A percentile compares a stretch with the other conserved stretches of the same genome.
Conservation (phyloP, 2,888 invertebrate species). For the Mimumesa dahlbomi region DNA sequence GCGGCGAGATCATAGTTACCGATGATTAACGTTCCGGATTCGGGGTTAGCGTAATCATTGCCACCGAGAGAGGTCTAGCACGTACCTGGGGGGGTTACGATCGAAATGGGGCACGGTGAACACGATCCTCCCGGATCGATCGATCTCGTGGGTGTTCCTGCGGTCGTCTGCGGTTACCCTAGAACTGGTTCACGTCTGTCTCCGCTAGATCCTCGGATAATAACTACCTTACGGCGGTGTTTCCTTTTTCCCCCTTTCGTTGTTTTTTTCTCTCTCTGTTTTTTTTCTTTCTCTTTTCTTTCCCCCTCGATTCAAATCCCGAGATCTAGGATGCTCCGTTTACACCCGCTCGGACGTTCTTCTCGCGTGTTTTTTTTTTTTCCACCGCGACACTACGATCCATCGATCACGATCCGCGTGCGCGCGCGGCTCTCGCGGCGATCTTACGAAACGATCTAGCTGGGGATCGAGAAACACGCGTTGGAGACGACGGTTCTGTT, state of each 20-base stretch:
- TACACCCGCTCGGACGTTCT: neutral
- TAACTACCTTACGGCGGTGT: too few species aligned
- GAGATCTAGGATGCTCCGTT: neutral
- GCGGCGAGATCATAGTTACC: too few species aligned
- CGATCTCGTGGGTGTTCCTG: conserved; percentile 24
- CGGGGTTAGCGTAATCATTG: neutral
- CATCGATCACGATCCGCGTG: conserved; percentile 43
- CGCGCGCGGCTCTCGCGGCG: conserved; percentile 13
- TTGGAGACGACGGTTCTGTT: conserved; percentile 60
- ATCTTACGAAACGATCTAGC: conserved; percentile 11
- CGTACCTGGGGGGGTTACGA: conserved; percentile 39
- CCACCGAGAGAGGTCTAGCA: neutral
- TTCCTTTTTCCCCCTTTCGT: too few species aligned
- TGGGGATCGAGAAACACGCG: conserved; percentile 33
- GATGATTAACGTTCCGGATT: too few species aligned
- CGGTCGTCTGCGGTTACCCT: conserved; percentile 37
- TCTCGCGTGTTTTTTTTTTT: neutral
- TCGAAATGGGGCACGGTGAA: conserved; percentile 35
- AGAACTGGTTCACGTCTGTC: conserved; percentile 31
- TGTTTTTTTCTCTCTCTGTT: too few species aligned
- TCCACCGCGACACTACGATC: neutral
- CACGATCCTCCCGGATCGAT: conserved; percentile 32
- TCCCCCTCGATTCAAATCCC: neutral
- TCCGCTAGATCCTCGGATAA: neutral
- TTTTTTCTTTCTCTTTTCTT: neutral